Percentiles rank a stretch among this genome's conserved stretches.
phyloP scores from a whole-genome alignment of 2,888 invertebrate genomes.

The Agrotis puta region DNA sequence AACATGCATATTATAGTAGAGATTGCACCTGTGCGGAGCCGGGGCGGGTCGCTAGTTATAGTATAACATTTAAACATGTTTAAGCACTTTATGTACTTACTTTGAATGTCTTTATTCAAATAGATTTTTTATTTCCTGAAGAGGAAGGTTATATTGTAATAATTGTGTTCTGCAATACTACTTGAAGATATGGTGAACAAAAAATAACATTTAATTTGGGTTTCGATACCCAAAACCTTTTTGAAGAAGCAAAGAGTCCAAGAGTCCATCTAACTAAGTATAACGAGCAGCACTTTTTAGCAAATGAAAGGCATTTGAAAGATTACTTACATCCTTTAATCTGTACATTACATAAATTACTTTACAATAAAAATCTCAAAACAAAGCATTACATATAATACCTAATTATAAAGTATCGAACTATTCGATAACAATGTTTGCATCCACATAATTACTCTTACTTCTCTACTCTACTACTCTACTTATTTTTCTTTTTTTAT shows the following conservation, averaged over 20 bases:
- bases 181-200: background rate
- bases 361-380: background rate
- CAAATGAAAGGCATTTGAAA: background rate
- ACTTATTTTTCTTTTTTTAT: no score
- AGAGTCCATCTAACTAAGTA: background rate
- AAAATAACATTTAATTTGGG: background rate
- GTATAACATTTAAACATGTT: no score
- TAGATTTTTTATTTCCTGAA: background rate
- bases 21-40: no score
- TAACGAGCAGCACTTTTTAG: background rate
- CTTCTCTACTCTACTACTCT: no score
- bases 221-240: background rate
- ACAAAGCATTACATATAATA: background rate
- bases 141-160: background rate
- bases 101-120: no score
- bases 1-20: no score
- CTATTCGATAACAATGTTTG: no score
- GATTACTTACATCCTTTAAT: background rate
- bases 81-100: no score
- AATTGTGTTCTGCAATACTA: background rate
- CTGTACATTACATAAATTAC: background rate
- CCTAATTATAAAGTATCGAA: no score
- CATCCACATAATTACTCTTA: no score
- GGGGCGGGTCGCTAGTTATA: no score
- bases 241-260: background rate